A percentile compares a stretch with the other conserved stretches of the same genome.
Conservation (phyloP, 2,888 invertebrate genomes). For the Lypha dubia region DNA sequence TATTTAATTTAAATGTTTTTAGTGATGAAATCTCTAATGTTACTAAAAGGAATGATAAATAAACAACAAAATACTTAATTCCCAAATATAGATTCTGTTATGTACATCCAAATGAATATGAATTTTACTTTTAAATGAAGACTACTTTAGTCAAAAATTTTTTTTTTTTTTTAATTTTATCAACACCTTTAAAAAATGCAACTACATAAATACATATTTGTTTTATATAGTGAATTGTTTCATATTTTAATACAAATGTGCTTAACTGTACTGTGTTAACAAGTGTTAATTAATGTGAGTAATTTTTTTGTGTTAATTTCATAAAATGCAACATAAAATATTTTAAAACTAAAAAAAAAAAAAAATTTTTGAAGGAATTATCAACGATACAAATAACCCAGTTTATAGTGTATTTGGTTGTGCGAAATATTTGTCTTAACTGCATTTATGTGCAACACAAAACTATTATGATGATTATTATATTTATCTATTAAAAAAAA, state of each 20-base stretch:
- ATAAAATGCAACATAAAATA: neutral
- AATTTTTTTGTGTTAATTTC: neutral
- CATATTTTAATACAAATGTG: neutral
- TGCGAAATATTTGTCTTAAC: neutral
- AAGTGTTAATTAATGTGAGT: neutral
- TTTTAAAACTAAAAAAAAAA: conserved; percentile 2
- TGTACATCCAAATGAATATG: too few species aligned
- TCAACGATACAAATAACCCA: neutral
- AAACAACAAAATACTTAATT: too few species aligned
- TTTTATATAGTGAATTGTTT: neutral
- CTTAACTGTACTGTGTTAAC: conserved; percentile 3
- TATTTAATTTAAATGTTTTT: too few species aligned
- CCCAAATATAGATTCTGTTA: too few species aligned
- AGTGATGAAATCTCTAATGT: too few species aligned
- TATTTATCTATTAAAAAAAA: neutral
- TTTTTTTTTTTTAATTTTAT: neutral
- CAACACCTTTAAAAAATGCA: neutral
- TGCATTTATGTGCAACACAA: neutral
- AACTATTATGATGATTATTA: neutral
- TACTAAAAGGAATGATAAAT: too few species aligned
- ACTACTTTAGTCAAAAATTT: too few species aligned
- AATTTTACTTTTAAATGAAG: too few species aligned
- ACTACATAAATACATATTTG: too few species aligned
- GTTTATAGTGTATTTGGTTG: neutral
- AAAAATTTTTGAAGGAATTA: neutral